These are phyloP conservation scores for Porites evermanni DNA, from an alignment of 92 coral and sea anemone species.

Conservation along the genomic window DNA sequence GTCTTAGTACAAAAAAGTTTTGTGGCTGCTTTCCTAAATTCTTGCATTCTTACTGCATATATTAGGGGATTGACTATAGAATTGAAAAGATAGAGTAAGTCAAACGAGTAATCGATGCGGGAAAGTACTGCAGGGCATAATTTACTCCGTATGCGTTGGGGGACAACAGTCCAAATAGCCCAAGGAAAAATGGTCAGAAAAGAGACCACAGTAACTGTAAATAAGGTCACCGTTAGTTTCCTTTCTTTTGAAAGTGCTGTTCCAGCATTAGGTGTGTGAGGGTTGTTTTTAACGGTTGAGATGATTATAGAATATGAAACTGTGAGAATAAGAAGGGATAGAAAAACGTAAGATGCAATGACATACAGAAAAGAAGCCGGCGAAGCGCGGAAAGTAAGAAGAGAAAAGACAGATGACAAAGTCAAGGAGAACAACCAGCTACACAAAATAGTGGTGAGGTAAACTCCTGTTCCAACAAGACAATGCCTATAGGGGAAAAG, in stretches of 20 bases:
- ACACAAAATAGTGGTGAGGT: not conserved
- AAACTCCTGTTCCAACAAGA: not conserved
- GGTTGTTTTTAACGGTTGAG: not conserved
- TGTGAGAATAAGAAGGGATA: not conserved
- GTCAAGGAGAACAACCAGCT: not conserved
- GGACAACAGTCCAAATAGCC: not conserved
- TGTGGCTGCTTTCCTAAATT: conserved; percentile 4
- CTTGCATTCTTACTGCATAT: conserved; percentile 32
- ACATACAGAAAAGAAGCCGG: accelerated
- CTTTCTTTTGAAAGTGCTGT: not conserved
- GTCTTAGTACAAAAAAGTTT: not conserved
- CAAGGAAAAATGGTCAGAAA: not conserved
- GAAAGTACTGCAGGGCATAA: too few relatives aligned
- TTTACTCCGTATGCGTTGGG: not conserved
- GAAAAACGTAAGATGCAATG: too few relatives aligned
- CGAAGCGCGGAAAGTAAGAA: accelerated
- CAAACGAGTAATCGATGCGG: not conserved
- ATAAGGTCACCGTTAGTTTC: conserved; percentile 31
- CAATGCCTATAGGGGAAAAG: not conserved
- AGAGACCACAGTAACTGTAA: not conserved
- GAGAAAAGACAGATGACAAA: not conserved
- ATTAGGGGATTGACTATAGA: conserved; percentile 38
- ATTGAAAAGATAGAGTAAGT: not conserved
- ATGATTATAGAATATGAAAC: not conserved
- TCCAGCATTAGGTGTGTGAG: not conserved